These are phyloP conservation scores for Rattus rattus DNA, from an alignment of 2,113 vertebrate genomes.

Conservation along the genomic window DNA sequence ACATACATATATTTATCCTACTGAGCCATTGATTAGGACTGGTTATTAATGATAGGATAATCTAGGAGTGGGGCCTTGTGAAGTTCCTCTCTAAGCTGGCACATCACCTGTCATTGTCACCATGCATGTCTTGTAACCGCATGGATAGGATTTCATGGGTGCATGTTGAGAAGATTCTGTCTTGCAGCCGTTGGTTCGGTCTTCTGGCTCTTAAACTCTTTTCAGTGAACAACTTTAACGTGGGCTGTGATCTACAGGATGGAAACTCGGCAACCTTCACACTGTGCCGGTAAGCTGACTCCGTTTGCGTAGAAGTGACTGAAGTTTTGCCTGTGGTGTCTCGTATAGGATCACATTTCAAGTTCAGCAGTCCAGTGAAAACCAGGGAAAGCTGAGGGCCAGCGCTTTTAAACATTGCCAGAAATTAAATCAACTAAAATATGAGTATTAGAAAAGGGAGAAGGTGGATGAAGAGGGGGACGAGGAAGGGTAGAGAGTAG, in stretches of 20 bases:
- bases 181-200: background rate
- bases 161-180: background rate
- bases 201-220: background rate
- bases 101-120: background rate
- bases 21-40: background rate
- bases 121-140: background rate
- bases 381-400: background rate
- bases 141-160: background rate
- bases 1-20: background rate
- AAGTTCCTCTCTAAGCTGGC: background rate
- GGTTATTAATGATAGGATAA: background rate
- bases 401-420: background rate
- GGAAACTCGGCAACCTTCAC: background rate
- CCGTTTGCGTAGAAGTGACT: background rate
- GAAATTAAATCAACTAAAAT: conserved; percentile 14
- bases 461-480: background rate
- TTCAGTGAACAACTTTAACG: background rate
- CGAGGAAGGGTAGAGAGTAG: background rate
- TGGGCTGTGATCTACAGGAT: background rate
- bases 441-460: background rate
- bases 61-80: too few species aligned
- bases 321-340: background rate
- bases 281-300: background rate
- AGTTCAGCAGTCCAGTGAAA: background rate
- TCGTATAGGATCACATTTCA: background rate